Percentiles rank a stretch among this genome's conserved stretches.
Conservation (phyloP, 64 coral and sea anemone species). For the Orbicella faveolata region DNA sequence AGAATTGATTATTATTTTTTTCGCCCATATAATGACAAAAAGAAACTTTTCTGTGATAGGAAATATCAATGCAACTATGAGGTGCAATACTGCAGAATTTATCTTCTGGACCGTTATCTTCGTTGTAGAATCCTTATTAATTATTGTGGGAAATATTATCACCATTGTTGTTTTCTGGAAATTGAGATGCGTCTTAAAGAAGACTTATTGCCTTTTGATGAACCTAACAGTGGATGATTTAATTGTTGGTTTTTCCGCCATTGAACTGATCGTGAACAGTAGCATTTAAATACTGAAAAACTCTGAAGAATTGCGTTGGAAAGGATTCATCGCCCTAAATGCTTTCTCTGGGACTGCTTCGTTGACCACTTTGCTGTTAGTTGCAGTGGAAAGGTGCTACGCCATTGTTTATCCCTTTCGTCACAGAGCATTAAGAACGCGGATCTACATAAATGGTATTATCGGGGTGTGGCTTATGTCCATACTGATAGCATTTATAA, state of each 20-base stretch:
- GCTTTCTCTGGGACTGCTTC: neutral
- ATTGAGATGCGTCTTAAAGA: neutral
- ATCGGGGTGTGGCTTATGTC: neutral
- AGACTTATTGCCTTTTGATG: slow-evolving; percentile 14
- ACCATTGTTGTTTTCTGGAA: neutral
- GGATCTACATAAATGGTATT: neutral
- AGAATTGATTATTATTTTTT: too few species aligned
- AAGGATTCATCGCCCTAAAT: neutral
- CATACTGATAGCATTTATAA: neutral
- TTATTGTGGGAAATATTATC: neutral
- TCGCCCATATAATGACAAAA: too few species aligned
- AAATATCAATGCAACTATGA: too few species aligned
- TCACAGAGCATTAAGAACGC: neutral
- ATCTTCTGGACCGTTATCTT: slow-evolving; percentile 2
- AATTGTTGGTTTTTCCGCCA: slow-evolving; percentile 4
- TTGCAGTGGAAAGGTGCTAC: neutral
- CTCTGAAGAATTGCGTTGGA: neutral
- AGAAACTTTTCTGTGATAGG: too few species aligned
- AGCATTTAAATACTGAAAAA: neutral
- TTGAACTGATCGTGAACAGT: neutral
- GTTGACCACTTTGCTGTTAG: neutral
- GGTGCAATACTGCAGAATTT: too few species aligned
- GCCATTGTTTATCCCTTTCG: neutral
- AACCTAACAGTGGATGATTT: slow-evolving; percentile 21
- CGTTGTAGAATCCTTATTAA: slow-evolving; percentile 1